These are phyloP conservation scores for Pelobates cultripes DNA, from an alignment of 2,797 vertebrate genomes.

Conservation along the genomic window DNA sequence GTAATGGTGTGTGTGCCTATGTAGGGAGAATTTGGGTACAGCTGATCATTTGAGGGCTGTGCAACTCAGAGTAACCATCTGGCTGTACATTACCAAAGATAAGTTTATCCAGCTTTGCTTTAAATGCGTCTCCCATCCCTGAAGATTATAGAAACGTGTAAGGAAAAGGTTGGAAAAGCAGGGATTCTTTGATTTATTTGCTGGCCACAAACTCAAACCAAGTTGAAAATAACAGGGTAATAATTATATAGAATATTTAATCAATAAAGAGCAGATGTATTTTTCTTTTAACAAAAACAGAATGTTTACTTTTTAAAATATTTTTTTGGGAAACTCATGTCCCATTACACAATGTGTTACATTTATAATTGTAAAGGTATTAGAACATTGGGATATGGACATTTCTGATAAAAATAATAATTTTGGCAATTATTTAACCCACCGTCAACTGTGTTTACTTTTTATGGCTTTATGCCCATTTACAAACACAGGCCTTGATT, in stretches of 20 bases:
- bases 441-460: no score
- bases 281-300: no score
- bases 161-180: slow-evolving; percentile 4
- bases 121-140: neutral
- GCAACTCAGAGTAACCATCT: slow-evolving; percentile 55
- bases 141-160: slow-evolving; percentile 4
- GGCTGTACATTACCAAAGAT: slow-evolving; percentile 41
- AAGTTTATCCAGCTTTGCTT: slow-evolving; percentile 19
- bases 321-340: no score
- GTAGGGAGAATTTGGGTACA: slow-evolving; percentile 51
- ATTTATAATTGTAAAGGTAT: no score
- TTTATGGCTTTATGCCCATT: no score
- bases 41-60: slow-evolving; percentile 50
- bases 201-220: neutral
- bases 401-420: no score
- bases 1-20: slow-evolving; percentile 53
- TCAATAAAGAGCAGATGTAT: neutral
- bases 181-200: neutral
- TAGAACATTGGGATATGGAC: no score
- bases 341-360: no score
- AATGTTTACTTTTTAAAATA: no score
- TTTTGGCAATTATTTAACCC: no score
- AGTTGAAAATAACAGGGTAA: neutral
- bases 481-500: no score
- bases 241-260: neutral